Conservation (phyloP, 2,797 vertebrate species). For the Spatula clypeata region DNA sequence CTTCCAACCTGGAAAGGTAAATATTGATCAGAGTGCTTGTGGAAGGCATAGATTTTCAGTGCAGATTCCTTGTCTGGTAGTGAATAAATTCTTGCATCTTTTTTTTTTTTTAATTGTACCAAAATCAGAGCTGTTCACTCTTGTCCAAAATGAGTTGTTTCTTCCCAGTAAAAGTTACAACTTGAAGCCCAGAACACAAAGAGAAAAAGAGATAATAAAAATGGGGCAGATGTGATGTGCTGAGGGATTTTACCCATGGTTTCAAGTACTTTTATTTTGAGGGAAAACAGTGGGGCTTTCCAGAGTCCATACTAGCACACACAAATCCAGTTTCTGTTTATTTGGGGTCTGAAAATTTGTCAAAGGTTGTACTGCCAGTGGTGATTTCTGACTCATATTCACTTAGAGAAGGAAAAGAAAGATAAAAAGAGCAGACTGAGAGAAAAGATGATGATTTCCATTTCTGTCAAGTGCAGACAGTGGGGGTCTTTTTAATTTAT, state of each 20-base stretch:
- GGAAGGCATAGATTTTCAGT: not conserved
- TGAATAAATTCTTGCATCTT: not conserved
- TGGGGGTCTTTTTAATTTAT: conserved; percentile 12
- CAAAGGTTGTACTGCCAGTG: not conserved
- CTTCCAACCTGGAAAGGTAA: not conserved
- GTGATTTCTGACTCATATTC: not conserved
- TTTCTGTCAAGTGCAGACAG: not conserved
- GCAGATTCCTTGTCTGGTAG: not conserved
- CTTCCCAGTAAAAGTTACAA: not conserved
- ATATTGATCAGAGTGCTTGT: not conserved
- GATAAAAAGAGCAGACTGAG: not conserved
- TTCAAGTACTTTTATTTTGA: not conserved
- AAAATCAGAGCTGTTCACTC: not conserved
- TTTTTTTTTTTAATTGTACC: not conserved
- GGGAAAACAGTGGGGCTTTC: not conserved
- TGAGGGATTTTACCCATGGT: not conserved
- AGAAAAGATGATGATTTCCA: not conserved
- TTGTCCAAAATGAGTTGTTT: fast-evolving
- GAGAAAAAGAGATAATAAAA: not conserved
- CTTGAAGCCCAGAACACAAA: not conserved
- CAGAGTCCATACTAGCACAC: not conserved
- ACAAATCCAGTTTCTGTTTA: not conserved
- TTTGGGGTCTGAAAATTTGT: not conserved
- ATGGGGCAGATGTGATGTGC: fast-evolving
- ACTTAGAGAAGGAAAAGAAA: not conserved